These are phyloP conservation scores for Zaprionus davidi DNA, from an alignment of 1,140 invertebrate genomes.

Conservation along the genomic window DNA sequence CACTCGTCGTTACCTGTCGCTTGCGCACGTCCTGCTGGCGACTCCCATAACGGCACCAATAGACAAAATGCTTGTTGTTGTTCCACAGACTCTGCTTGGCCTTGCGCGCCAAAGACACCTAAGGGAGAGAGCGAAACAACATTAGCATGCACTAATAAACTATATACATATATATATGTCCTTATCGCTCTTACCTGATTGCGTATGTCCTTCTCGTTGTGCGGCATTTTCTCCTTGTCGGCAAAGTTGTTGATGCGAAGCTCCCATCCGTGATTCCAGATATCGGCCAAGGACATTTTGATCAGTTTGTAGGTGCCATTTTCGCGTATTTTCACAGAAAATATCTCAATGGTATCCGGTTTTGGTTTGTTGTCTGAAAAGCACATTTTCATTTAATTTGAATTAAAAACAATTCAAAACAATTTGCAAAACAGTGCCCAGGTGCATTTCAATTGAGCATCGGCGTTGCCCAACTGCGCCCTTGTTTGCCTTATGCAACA, in stretches of 20 bases:
- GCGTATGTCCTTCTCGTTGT: conserved; percentile 87
- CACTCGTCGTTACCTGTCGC: conserved; percentile 86
- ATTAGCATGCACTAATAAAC: background rate
- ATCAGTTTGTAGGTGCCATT: conserved; percentile 86
- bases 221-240: conserved; percentile 87
- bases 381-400: conserved; percentile 20
- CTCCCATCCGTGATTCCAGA: conserved; percentile 88
- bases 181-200: conserved; percentile 85
- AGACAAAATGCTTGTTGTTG: conserved; percentile 88
- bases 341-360: conserved; percentile 88
- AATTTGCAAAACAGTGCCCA: conserved; percentile 29
- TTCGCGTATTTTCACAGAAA: conserved; percentile 87
- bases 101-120: conserved; percentile 82
- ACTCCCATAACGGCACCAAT: conserved; percentile 88
- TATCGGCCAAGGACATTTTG: conserved; percentile 86
- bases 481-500: background rate
- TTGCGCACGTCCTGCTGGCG: conserved; percentile 87
- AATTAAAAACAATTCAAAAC: conserved; percentile 25
- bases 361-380: conserved; percentile 88
- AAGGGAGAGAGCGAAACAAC: background rate
- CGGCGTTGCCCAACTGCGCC: background rate
- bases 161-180: background rate
- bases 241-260: conserved; percentile 89
- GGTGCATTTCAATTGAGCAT: conserved; percentile 16
- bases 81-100: conserved; percentile 86